Evolutionary conservation across 2,113 vertebrate species (phyloP).

Genomic region (Dryoscopus gambensis): DNA sequence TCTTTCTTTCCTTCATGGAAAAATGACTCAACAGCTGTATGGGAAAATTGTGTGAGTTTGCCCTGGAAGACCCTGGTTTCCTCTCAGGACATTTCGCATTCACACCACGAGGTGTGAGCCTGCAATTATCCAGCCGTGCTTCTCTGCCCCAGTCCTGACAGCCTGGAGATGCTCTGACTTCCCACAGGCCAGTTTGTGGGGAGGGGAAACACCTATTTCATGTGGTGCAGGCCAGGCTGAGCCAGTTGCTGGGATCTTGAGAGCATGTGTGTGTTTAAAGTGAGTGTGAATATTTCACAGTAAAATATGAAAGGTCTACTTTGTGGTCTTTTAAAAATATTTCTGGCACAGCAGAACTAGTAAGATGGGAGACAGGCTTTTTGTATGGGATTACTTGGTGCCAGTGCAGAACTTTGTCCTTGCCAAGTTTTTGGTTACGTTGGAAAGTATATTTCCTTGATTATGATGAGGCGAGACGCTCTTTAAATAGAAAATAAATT

Average conservation of each 20-base stretch:
- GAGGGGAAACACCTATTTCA: neutral
- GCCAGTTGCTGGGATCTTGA: neutral
- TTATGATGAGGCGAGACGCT: slow-evolving; percentile 26
- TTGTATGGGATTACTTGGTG: slow-evolving; percentile 24
- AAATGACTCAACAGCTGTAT: neutral
- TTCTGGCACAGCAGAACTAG: slow-evolving; percentile 10
- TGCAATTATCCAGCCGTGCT: neutral
- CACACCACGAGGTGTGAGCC: neutral
- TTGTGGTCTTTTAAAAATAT: slow-evolving; percentile 47
- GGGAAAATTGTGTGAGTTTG: neutral
- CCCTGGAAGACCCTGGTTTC: neutral
- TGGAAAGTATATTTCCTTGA: slow-evolving; percentile 26
- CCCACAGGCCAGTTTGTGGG: neutral
- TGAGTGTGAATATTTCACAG: neutral
- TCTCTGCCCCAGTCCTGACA: neutral
- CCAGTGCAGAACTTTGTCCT: neutral
- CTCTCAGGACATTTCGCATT: neutral
- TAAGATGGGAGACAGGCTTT: slow-evolving; percentile 22
- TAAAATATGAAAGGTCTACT: slow-evolving; percentile 28
- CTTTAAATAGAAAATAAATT: slow-evolving; percentile 49
- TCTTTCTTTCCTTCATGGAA: neutral
- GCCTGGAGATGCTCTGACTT: neutral
- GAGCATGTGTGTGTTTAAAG: neutral
- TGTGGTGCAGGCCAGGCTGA: neutral
- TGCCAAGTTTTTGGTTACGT: slow-evolving; percentile 42